A percentile compares a stretch with the other conserved stretches of the same genome.
phyloP scores from a whole-genome alignment of 2,113 vertebrate species.

The Fregetta grallaria region DNA sequence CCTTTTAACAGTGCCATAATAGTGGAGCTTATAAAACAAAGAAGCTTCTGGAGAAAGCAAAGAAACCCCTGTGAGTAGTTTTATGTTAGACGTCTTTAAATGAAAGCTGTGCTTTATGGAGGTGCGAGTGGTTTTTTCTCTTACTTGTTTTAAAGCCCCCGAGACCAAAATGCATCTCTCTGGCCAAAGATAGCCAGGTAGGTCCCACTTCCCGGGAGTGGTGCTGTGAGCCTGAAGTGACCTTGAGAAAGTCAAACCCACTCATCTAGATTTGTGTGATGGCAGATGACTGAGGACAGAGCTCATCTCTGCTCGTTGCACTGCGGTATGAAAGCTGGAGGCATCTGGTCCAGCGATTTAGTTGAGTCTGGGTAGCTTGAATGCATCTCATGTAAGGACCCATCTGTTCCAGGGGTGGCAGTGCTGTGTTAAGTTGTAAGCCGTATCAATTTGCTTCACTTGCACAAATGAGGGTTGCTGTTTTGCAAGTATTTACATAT shows the following conservation, averaged over 20 bases:
- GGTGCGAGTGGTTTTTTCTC: neutral
- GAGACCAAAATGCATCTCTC: neutral
- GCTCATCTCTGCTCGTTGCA: rapidly evolving
- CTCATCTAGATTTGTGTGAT: rapidly evolving
- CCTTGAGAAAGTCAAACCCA: neutral
- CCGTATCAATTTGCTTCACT: neutral
- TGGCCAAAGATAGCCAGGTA: neutral
- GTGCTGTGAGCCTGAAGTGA: neutral
- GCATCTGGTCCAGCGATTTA: neutral
- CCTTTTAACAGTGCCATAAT: constrained; percentile 55
- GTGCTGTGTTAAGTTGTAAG: neutral
- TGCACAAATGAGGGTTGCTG: neutral
- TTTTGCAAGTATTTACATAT: neutral
- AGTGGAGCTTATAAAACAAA: constrained; percentile 46
- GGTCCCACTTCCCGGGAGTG: neutral
- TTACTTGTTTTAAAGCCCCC: neutral
- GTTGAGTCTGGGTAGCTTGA: neutral
- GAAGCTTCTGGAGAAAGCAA: neutral
- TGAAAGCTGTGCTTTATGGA: neutral
- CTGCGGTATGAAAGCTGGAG: neutral
- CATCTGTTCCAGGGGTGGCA: neutral
- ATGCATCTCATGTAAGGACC: neutral
- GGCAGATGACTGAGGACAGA: neutral
- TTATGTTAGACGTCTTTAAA: neutral
- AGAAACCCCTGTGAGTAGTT: neutral